These are phyloP conservation scores for Strigamia maritima DNA, from an alignment of 2,888 invertebrate genomes.

Conservation along the genomic window DNA sequence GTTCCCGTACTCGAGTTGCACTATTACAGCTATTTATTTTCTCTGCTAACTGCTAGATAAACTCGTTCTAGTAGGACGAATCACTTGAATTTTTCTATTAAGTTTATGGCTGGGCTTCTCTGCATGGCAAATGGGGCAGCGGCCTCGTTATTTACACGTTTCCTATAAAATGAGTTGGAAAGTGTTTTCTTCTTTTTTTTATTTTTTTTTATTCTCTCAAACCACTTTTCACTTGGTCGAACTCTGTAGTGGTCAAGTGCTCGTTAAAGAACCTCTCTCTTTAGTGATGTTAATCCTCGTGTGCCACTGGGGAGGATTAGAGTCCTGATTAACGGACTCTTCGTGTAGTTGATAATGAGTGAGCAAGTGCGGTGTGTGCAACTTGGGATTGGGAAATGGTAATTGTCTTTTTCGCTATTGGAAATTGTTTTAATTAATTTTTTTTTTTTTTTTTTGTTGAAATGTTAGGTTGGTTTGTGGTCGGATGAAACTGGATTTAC, in stretches of 20 bases:
- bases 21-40: slow-evolving; percentile 2
- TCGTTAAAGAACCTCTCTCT: slow-evolving; percentile 14
- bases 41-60: not conserved
- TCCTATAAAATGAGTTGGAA: not conserved
- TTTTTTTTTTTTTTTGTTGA: slow-evolving; percentile 38
- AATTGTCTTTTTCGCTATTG: not conserved
- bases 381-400: not conserved
- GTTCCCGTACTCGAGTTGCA: not conserved
- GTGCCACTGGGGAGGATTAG: slow-evolving; percentile 14
- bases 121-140: not conserved
- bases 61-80: not conserved
- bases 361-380: not conserved
- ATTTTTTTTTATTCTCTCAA: not conserved
- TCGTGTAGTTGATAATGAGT: not conserved
- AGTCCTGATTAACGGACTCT: not conserved
- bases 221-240: slow-evolving; percentile 16
- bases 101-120: not conserved
- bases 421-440: slow-evolving; percentile 29
- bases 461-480: slow-evolving; percentile 81
- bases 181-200: not conserved
- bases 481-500: slow-evolving; percentile 74
- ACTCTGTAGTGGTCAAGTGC: not conserved
- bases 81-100: not conserved
- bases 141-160: not conserved
- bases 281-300: slow-evolving; percentile 11